Base-by-base conservation (phyloP, 2,888 invertebrate genomes). In the Liposcelis brunnea region DNA sequence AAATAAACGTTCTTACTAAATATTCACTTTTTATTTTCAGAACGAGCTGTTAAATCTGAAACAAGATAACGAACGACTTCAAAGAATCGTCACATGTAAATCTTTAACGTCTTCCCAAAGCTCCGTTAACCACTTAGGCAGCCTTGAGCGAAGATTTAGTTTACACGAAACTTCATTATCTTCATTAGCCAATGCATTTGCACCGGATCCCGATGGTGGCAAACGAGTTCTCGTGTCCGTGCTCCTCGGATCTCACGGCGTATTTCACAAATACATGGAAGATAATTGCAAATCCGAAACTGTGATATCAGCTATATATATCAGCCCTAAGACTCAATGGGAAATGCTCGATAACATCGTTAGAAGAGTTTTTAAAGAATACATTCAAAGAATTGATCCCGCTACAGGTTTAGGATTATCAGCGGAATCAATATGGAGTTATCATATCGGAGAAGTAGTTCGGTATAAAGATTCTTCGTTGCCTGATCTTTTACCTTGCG, bases 31-130 rank as follows among this genome's bases (percentile, higher is more conserved):
- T 26, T 26, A 6, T 26, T 8, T 26, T 43, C 66, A 87, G 86
- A 84, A 80, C 62, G 95, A 98, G 67, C 95, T 97, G 91, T 71
- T 90, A 59, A 89, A 85, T 58, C 68, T 98, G 55, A 94, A 94
- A 61, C 90, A 94, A 57, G 95, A 97, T 65, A 95, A 97, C 62
- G 91, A 94, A 61, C 74, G 94, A 19, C 71, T 95, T 1, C 93
- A 93, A 59, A 74, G 87, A 56, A 67, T 94, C 60, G 89, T 94
- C 11, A 66, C 68, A 1, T 68, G 67, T 34, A 68, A 69, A 52
- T 68, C 68, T 2, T 54, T 68, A 42, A 67, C 69, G n/a, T 69
- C 71, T 2, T 71, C 71, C 2, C 68, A 69, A 50, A 68, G 66
- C 47, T 71, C 71, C 35, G 56, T 67, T 34, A 59, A 58, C 16